A percentile compares a stretch with the other conserved stretches of the same genome.
Conservation (phyloP, 2,888 invertebrate species). For the Phortica okadai region DNA sequence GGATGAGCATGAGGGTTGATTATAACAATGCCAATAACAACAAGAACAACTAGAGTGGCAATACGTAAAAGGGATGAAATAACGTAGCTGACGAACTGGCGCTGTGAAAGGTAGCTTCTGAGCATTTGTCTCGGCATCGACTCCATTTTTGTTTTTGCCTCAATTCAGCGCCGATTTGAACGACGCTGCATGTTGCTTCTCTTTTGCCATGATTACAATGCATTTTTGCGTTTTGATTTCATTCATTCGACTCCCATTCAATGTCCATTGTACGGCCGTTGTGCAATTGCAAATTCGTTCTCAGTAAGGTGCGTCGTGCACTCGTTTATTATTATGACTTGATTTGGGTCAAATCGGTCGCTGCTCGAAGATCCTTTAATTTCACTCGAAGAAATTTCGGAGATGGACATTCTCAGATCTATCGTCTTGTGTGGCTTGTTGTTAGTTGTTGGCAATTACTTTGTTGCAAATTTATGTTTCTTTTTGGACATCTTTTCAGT, state of each 20-base stretch:
- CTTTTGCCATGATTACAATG: conserved; percentile 53
- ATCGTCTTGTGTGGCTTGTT: conserved; percentile 25
- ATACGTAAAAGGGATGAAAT: conserved; percentile 55
- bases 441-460: conserved; percentile 56
- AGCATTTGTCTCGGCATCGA: conserved; percentile 38
- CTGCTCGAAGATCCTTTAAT: neutral
- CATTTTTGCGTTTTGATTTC: conserved; percentile 21
- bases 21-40: conserved; percentile 11
- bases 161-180: neutral
- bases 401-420: neutral
- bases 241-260: conserved; percentile 46
- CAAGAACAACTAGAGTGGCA: conserved; percentile 3
- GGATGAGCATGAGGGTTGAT: conserved; percentile 63
- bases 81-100: conserved; percentile 60
- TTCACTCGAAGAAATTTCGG: conserved; percentile 6
- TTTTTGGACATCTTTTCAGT: neutral
- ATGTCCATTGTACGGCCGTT: conserved; percentile 46
- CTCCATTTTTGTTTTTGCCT: conserved; percentile 62
- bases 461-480: conserved; percentile 55
- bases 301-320: conserved; percentile 56
- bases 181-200: conserved; percentile 42
- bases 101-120: conserved; percentile 64
- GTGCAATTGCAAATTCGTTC: conserved; percentile 65
- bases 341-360: conserved; percentile 8
- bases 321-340: conserved; percentile 12